Base-by-base conservation (phyloP, 2,888 invertebrate genomes). In the Lottia gigantea region DNA sequence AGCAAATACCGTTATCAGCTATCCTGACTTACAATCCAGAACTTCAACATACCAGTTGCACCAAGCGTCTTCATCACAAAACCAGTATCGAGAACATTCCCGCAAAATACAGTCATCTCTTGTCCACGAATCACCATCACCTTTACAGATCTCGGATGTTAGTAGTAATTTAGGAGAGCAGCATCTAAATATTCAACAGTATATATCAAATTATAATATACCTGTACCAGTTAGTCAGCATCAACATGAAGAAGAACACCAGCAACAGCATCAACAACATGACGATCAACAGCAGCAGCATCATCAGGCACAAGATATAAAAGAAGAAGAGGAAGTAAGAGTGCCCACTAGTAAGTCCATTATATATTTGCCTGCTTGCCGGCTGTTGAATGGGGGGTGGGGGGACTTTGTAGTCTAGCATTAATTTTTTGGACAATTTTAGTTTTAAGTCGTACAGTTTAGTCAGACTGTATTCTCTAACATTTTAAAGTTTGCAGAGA, bases 21-120 rank as follows among this genome's bases (percentile, higher is more conserved):
- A 68, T 40, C 47, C 63, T 4, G 68, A 46, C 26, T 19, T 64
- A 2, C 55, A 55, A 12, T 55, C 55, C 7, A 55, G 23, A 55
- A 23, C 40, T 40, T 40, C 19, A 55, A 55, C 55, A 55, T 23
- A 55, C 55, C 55, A 55, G 4, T 19, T 55, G 23, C 55, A 55
- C 12, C 55, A 55, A 40, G 40, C 40, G 19, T 55, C 55, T 23
- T 23, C 55, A 23, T 55, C 55, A 23, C 55, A 8, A 55, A 55
- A 14, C 23, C 55, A 55, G 11, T 55, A 23, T 23, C 19, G 55
- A 23, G 55, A 55, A 23, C 55, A 55, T 55, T 55, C 55, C 55
- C 6, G 40, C 7, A 55, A 55, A 23, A 12, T 23, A 23, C 55
- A 55, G 19, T 55, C 55, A 55, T 40, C 40, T 40, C 19, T 55